Conservation (phyloP, 2,797 vertebrate genomes). For the Enteromius afrohamiltoni region DNA sequence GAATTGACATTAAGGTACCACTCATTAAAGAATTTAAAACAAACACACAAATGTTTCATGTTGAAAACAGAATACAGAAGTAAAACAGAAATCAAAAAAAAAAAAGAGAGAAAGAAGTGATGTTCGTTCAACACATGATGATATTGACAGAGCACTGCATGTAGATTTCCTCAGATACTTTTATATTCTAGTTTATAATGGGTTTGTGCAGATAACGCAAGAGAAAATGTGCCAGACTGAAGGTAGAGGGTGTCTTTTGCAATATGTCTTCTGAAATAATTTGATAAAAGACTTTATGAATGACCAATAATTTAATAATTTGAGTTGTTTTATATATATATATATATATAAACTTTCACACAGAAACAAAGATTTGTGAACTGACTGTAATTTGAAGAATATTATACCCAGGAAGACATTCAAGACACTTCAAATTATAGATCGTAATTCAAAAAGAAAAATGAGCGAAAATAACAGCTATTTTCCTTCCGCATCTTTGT, state of each 20-base stretch:
- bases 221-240: neutral
- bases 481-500: neutral
- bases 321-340: neutral
- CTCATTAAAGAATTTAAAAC: conserved; percentile 65
- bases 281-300: neutral
- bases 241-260: neutral
- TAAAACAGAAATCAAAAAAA: conserved; percentile 16
- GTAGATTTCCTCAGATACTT: neutral
- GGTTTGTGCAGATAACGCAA: neutral
- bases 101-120: conserved; percentile 42
- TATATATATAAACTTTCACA: neutral
- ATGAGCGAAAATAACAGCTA: conserved; percentile 29
- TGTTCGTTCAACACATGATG: conserved; percentile 49
- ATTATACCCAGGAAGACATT: conserved; percentile 19
- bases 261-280: neutral
- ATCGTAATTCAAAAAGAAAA: conserved; percentile 31
- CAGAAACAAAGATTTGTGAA: conserved; percentile 29
- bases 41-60: conserved; percentile 60
- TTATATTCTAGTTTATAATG: conserved; percentile 25
- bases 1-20: conserved; percentile 68
- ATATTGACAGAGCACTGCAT: conserved; percentile 1
- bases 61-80: conserved; percentile 32
- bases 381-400: conserved; percentile 12
- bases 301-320: no score
- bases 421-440: conserved; percentile 23